Evolutionary conservation across 2,888 invertebrate genomes (phyloP), one percentile per base, ranked within the genome.

Genomic region (Ceriagrion tenellum): DNA sequence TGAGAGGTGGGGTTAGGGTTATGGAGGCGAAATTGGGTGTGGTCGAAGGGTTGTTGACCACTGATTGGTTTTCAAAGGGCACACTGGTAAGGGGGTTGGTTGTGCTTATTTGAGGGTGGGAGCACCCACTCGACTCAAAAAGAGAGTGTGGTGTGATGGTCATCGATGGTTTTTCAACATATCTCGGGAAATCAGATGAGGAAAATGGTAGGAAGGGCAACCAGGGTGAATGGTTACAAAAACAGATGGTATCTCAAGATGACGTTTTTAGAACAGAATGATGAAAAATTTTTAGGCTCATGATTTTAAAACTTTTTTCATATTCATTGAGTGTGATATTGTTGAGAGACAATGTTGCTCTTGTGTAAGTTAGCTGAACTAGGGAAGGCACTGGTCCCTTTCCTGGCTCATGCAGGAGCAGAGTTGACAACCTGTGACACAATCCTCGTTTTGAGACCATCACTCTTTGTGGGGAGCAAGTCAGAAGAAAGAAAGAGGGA

Each of bases 141-240:
- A 81, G 35, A 30, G 74, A 69, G 69, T 81, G 81, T 74, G 69
- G 93, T 47, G 69, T 56, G 56, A 69, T 63, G 40, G 63, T 91
- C 35, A 59, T 91, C 91, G 35, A 40, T 63, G 91, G 93, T 93
- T 93, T 74, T 93, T 93, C 74, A 74, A 93, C 93, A 93, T 93
- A 93, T 93, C 93, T 93, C 93, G 47, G 93, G 93, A 93, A 69
- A 81, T 35, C 81, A 35, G 35, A 81, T 81, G 81, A 81, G 81
- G 35, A 81, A 81, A 81, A 81, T 35, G 18, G 35, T 18, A 69
- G 30, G 81, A 35, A 81, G 30, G 81, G 12, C 81, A 35, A 35
- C 81, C 30, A 35, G 81, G 81, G 81, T 81, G 81, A 81, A 35
- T 35, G 81, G 35, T 23, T 26, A 69, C 18, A n/a, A 13, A 81